Conservation (phyloP, 2,888 invertebrate species). For the Melangyna quadrimaculata region DNA sequence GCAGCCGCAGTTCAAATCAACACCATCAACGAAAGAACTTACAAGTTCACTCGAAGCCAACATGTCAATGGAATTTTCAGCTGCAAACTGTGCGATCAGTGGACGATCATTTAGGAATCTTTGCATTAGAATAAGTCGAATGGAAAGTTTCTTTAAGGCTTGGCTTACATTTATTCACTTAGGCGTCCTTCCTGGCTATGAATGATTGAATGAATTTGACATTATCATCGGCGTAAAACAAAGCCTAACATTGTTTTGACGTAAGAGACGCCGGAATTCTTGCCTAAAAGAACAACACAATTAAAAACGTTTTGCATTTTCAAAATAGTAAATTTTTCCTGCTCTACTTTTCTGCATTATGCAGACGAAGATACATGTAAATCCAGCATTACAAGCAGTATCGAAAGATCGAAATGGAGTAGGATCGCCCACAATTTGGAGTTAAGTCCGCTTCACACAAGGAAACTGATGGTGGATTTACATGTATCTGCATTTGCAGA, state of each 20-base stretch:
- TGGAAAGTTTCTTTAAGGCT: too few species aligned
- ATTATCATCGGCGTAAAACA: conserved; percentile 98
- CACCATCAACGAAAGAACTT: conserved; percentile 92
- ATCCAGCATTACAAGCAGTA: too few species aligned
- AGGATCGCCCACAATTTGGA: too few species aligned
- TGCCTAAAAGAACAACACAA: conserved; percentile 81
- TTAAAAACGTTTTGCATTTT: conserved; percentile 57
- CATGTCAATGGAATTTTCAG: conserved; percentile 91
- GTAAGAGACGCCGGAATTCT: conserved; percentile 88
- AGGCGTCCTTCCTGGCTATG: conserved; percentile 92
- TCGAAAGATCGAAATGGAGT: too few species aligned
- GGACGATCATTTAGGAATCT: conserved; percentile 87
- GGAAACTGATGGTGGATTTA: too few species aligned
- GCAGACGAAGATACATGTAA: too few species aligned
- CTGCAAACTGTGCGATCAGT: conserved; percentile 96
- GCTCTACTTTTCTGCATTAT: too few species aligned
- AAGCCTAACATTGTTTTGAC: conserved; percentile 92
- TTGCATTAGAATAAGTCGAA: background rate
- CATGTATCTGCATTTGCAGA: too few species aligned
- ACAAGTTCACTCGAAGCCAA: conserved; percentile 92
- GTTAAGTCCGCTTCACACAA: too few species aligned
- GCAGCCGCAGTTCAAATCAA: conserved; percentile 98
- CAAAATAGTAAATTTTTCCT: conserved; percentile 81
- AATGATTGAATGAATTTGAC: conserved; percentile 94
- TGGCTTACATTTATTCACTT: conserved; percentile 85